Base-by-base conservation (phyloP, 2,113 vertebrate genomes). In the Pseudopipra pipra region DNA sequence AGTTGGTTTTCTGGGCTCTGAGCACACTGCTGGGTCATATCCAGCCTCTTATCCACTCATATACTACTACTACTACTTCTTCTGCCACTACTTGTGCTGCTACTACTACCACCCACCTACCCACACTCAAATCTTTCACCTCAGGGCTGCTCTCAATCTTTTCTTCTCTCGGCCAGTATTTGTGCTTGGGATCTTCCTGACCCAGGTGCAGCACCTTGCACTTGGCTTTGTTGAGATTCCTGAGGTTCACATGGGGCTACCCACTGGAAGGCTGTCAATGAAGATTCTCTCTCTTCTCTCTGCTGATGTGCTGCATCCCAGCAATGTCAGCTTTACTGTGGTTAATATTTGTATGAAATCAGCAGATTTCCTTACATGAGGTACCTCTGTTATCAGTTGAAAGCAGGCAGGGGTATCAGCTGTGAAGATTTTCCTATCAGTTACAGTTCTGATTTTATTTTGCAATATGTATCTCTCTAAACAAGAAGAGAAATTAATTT, bases 401-500 rank as follows among this genome's bases (percentile, higher is more conserved):
- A 94, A 93, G 20, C 11, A 83, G 52, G 13, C 30, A 93, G 18
- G 24, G 16, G 25, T 71, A 88, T 72, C 19, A 71, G 3, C 54
- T 55, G 31, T 59, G 28, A 18, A 86, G 68, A 61, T 87, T 88
- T 87, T 68, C 86, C 43, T 88, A 68, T 63, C 65, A 20, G 67
- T 54, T 79, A 47, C 6, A 65, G n/a, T 51, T 90, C 33, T 77
- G 43, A 79, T 80, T 95, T 76, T 74, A 47, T 82, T 94, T 79
- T 85, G 49, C 31, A 68, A 39, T 65, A 56, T 65, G 11, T 90
- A 22, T 61, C 47, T 81, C 24, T 95, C 79, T 72, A 90, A 95
- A 77, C 37, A 85, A 90, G 49, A n/a, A 86, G 25, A 52, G 23
- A 72, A 37, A 95, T 93, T 91, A 81, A 87, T 90, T 94, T 94